Evolutionary conservation across 1,140 invertebrate genomes (phyloP), one percentile per base, ranked within the genome.

Genomic region (Himalopsyche phryganea): DNA sequence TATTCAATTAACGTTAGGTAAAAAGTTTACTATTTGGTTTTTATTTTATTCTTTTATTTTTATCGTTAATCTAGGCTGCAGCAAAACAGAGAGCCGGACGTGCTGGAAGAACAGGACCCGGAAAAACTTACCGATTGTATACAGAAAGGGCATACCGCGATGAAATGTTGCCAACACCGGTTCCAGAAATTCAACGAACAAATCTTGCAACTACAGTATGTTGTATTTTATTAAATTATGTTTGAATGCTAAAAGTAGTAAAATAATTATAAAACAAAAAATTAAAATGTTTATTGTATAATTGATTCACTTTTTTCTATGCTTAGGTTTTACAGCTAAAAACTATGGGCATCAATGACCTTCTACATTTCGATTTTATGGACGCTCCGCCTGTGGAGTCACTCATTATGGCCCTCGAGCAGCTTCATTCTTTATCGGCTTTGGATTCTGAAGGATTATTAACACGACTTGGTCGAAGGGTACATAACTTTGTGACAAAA

Each of bases 321-420:
- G n/a, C 20, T 33, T 65, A 77, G 75, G 75, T 89, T 14, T 73
- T 99, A 2, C 94, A 98, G 65, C 72, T 99, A 1, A 99, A 99
- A 74, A 97, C 97, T 0, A 98, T 99, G 96, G 98, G 98, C 5
- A 99, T 99, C 46, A 99, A 99, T 74, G 97, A 99, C 77, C 78
- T 99, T n/a, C 74, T 99, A n/a, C 90, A 96, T 69, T 99, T 99
- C 75, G 96, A 99, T 79, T 99, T 99, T 74, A 99, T 99, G 97
- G 98, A 99, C 74, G 92, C 97, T 0, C 98, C 98, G 7, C 96
- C 97, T 0, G 93, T 97, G 6, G 94, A 97, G 72, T 91, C 95
- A 0, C 81, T 99, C 40, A 95, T 99, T 11, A 96, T 98, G 85
- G 98, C 98, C 4, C 78, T 99, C 57, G 96, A 98, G 72, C 93